A percentile compares a stretch with the other conserved stretches of the same genome.
These are phyloP conservation scores for Cebus imitator DNA, from an alignment of 2,113 vertebrate genomes.

Conservation along the genomic window DNA sequence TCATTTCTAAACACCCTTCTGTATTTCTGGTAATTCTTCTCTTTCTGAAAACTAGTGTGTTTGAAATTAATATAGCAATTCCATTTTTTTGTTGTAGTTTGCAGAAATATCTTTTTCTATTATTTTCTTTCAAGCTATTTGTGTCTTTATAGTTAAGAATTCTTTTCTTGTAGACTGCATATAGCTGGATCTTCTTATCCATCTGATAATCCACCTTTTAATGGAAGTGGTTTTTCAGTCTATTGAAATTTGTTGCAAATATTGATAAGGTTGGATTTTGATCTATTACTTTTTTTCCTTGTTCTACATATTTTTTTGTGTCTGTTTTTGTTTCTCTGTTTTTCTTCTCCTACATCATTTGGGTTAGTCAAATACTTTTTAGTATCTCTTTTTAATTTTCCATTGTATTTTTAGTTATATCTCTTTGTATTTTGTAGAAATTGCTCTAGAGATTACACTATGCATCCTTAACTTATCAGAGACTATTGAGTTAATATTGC, in stretches of 20 bases:
- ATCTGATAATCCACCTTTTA: neutral
- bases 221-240: neutral
- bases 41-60: neutral
- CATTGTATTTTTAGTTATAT: neutral
- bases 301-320: neutral
- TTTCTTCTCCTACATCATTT: neutral
- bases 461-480: neutral
- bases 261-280: neutral
- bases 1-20: neutral
- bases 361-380: neutral
- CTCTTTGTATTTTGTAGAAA: neutral
- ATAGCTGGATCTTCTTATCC: neutral
- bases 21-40: neutral
- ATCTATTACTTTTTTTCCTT: neutral
- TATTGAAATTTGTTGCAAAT: neutral
- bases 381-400: neutral
- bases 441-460: neutral
- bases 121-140: neutral
- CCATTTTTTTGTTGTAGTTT: neutral
- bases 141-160: neutral
- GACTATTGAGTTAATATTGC: neutral
- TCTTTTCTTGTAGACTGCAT: neutral
- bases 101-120: neutral
- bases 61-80: neutral
- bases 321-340: neutral